Conservation (phyloP, 2,888 invertebrate species). For the Syritta pipiens region DNA sequence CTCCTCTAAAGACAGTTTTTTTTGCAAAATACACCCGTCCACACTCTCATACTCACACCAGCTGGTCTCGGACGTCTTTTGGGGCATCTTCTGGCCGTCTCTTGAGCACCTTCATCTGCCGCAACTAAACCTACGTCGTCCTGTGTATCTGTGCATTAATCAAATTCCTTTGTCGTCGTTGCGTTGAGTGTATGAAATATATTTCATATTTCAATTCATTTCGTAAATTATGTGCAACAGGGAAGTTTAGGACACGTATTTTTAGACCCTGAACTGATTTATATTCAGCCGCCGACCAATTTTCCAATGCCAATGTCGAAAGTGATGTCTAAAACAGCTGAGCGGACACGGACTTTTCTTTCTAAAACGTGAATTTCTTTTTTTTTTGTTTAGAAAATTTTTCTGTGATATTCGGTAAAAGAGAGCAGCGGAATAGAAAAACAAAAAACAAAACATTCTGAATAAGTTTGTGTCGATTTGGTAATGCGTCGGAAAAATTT, state of each 20-base stretch:
- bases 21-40: constrained; percentile 10
- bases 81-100: background rate
- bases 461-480: constrained; percentile 30
- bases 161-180: constrained; percentile 24
- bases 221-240: constrained; percentile 20
- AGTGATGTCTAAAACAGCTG: constrained; percentile 27
- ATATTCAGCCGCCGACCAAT: constrained; percentile 2
- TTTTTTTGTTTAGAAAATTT: no score
- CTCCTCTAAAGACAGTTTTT: constrained; percentile 25
- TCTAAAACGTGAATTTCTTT: no score
- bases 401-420: no score
- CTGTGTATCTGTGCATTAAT: constrained; percentile 28
- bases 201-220: constrained; percentile 10
- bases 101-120: constrained; percentile 22
- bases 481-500: constrained; percentile 52
- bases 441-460: background rate
- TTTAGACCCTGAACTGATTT: constrained; percentile 9
- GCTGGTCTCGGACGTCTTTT: no score
- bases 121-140: constrained; percentile 15
- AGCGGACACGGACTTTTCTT: no score
- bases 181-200: constrained; percentile 29
- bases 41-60: constrained; percentile 1
- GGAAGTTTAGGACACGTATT: background rate
- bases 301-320: constrained; percentile 42
- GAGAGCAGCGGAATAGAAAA: no score